Evolutionary conservation across 2,888 invertebrate genomes (phyloP).

Genomic region (Drosophila gaucha): DNA sequence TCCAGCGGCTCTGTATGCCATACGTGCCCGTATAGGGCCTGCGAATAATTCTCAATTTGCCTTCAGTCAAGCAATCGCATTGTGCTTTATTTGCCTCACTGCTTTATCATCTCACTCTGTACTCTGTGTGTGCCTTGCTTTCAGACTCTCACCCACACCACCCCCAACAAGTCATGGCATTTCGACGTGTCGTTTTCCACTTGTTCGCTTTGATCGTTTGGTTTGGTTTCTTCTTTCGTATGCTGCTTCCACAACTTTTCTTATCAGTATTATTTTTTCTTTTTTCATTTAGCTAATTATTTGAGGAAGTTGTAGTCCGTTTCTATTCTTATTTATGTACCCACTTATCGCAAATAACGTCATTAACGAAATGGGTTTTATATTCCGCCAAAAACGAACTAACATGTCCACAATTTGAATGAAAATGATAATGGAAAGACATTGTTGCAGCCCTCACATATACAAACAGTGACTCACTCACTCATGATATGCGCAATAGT

Average conservation of each 20-base stretch:
- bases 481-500: neutral
- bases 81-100: conserved; percentile 32
- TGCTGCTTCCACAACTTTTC: conserved; percentile 9
- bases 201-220: conserved; percentile 25
- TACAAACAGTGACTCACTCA: conserved; percentile 18
- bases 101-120: conserved; percentile 34
- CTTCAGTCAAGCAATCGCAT: conserved; percentile 5
- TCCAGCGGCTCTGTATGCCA: conserved; percentile 18
- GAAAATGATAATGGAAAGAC: conserved; percentile 14
- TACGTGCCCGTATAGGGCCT: conserved; percentile 43
- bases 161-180: conserved; percentile 9
- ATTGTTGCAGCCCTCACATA: conserved; percentile 1
- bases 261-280: conserved; percentile 53
- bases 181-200: conserved; percentile 45
- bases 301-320: conserved; percentile 57
- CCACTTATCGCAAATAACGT: conserved; percentile 52
- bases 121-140: conserved; percentile 35
- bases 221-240: conserved; percentile 11
- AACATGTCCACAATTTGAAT: conserved; percentile 1
- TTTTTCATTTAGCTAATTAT: conserved; percentile 63
- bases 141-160: conserved; percentile 37
- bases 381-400: neutral
- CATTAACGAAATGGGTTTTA: conserved; percentile 38
- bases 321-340: neutral
- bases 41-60: conserved; percentile 24